A percentile compares a stretch with the other conserved stretches of the same genome.
These are phyloP conservation scores for Hydropotes inermis DNA, from an alignment of 2,113 vertebrate species.

Conservation along the genomic window DNA sequence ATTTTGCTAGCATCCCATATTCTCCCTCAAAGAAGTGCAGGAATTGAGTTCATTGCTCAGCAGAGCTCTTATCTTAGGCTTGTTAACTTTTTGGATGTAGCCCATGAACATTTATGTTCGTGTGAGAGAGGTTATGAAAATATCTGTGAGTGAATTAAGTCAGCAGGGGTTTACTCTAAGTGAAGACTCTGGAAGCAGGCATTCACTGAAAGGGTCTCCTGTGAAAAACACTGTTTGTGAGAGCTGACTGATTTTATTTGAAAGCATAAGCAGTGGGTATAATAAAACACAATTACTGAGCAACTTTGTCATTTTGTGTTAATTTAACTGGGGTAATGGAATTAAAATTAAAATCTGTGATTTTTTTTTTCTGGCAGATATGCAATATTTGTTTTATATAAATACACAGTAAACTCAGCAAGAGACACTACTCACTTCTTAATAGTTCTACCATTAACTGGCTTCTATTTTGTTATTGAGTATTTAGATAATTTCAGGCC, in stretches of 20 bases:
- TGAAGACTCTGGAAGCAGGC: constrained; percentile 1
- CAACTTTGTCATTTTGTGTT: constrained; percentile 70
- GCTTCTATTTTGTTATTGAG: constrained; percentile 53
- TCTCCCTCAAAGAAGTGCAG: constrained; percentile 49
- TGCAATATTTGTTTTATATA: constrained; percentile 66
- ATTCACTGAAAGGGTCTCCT: constrained; percentile 22
- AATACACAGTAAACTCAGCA: constrained; percentile 65
- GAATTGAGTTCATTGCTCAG: constrained; percentile 22
- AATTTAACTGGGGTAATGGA: constrained; percentile 72
- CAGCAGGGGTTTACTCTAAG: neutral
- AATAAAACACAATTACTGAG: constrained; percentile 70
- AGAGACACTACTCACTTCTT: constrained; percentile 68
- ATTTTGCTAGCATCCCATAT: constrained; percentile 48
- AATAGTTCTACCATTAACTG: constrained; percentile 59
- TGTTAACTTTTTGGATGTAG: constrained; percentile 49
- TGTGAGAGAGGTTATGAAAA: constrained; percentile 55
- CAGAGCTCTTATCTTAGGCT: constrained; percentile 33
- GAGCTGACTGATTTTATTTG: constrained; percentile 68
- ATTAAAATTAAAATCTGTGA: constrained; percentile 68
- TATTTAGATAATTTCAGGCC: constrained; percentile 35
- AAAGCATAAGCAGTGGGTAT: constrained; percentile 59
- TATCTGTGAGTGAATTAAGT: constrained; percentile 45
- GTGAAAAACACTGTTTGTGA: constrained; percentile 30
- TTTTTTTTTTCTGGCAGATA: constrained; percentile 59
- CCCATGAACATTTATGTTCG: constrained; percentile 45